Base-by-base conservation (phyloP, 2,888 invertebrate species). In the Stictocephala bisonia region DNA sequence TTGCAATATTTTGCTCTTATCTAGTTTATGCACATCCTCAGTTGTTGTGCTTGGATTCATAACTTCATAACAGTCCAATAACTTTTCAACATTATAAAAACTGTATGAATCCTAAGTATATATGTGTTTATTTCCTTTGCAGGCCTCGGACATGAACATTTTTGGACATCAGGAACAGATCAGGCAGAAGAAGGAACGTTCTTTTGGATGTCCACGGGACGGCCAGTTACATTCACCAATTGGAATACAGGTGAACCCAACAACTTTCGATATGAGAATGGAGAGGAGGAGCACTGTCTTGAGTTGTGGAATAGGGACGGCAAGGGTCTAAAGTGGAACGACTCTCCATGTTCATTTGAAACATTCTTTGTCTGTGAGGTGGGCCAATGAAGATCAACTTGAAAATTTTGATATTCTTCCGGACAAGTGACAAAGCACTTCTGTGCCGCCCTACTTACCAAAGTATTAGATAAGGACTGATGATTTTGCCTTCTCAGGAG, bases 241-340 rank as follows among this genome's bases (percentile, higher is more conserved):
- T 95, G 95, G 95, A 95, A 95, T 86, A 93, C 95, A 0, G 95
- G 95, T 0, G 96, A 96, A 82, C 96, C 96, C 0, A 96, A 96
- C 85, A 96, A 96, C 86, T 96, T 96, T 88, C 91, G 94, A 78
- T 93, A 93, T 84, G 96, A 96, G 84, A 95, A 95, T 82, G 95
- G 95, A 4, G 95, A 96, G 84, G 95, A 95, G 83, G 96, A 96
- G 83, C 95, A 96, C 84, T 96, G 96, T 80, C 83, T 96, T 77
- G 96, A 96, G 83, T 86, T 95, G 22, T 95, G 95, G 95, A 93
- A 96, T 85, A 88, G 95, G 77, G 95, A 96, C 82, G 95, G 94
- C 75, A 95, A 95, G 83, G 96, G 95, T 0, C 86, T 96, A 13
- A 95, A 94, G 82, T 96, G 95, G 95, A 96, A 96, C 85, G 96